Base-by-base conservation (phyloP, 1,140 invertebrate species). In the Ceratina calcarata region DNA sequence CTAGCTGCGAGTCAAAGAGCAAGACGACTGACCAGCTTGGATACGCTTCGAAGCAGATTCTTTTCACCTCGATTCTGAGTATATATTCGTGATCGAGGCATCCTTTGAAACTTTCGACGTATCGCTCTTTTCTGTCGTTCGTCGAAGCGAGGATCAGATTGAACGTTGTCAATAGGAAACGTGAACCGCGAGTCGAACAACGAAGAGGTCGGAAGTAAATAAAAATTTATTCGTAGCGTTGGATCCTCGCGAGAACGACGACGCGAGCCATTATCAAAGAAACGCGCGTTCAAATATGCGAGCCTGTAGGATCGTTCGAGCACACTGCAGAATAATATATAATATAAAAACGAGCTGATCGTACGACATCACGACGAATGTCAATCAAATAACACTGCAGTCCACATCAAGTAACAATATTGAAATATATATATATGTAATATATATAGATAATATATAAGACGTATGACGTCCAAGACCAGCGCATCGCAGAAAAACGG, bases 401-500 rank as follows among this genome's bases (percentile, higher is more conserved):
- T 84, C 82, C 84, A 86, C 84, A 86, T 62, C 84, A 86, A 82
- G 81, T 86, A 86, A 86, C 84, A 84, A 82, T 84, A 86, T 84
- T 69, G 55, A 81, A 77, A 86, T 87, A 86, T 83, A 83, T 61
- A 32, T 75, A 88, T 66, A 70, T 82, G 87, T 80, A 67, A 80
- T 74, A 84, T 77, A 81, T 74, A 81, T 78, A 81, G 76, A 82
- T 22, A 74, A 67, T 64, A 81, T 81, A 84, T 73, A 84, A 81
- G 78, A 86, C 80, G 81, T 88, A 83, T 81, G 78, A 90, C 88
- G 87, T 89, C 84, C 88, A 90, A 90, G 85, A 86, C 78, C 87
- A 90, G 89, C 89, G 83, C 88, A 90, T 88, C 88, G 85, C 89
- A 89, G 85, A 87, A 88, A 88, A 88, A 88, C 86, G 83, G 80